Percentiles rank a stretch among this genome's conserved stretches.
Evolutionary conservation across 2,888 invertebrate genomes (phyloP).

Genomic region (Polyommatus icarus): DNA sequence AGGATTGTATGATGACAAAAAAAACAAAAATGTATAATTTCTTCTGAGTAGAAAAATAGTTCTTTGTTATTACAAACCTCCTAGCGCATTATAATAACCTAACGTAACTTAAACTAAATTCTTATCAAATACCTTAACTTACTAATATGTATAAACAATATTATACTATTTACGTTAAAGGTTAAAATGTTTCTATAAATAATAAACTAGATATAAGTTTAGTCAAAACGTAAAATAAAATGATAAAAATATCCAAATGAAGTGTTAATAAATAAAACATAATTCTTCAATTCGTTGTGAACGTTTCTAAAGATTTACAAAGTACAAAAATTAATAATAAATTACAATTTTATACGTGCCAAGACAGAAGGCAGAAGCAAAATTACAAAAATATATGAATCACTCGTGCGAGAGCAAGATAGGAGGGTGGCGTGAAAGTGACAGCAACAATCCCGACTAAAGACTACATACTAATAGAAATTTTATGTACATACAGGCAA

Average conservation of each 20-base stretch:
- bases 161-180: not conserved
- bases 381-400: not conserved
- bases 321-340: not conserved
- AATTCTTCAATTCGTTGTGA: not conserved
- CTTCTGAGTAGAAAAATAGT: not conserved
- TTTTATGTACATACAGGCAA: too few species aligned
- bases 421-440: not conserved
- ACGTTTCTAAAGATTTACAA: conserved; percentile 9
- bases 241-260: not conserved
- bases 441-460: not conserved
- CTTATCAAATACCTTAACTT: conserved; percentile 1
- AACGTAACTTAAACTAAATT: not conserved
- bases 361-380: not conserved
- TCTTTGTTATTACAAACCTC: not conserved
- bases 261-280: conserved; percentile 15
- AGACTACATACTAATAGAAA: too few species aligned
- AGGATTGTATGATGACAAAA: not conserved
- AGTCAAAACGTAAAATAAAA: conserved; percentile 29
- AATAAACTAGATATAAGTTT: conserved; percentile 16
- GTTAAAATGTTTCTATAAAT: conserved; percentile 17
- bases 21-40: not conserved
- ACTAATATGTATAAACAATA: not conserved
- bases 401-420: not conserved
- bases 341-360: not conserved
- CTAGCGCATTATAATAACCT: not conserved